Percentiles rank a stretch among this genome's conserved stretches.
These are phyloP conservation scores for Loris lydekkerianus DNA, from an alignment of 2,797 vertebrate species.

Conservation along the genomic window DNA sequence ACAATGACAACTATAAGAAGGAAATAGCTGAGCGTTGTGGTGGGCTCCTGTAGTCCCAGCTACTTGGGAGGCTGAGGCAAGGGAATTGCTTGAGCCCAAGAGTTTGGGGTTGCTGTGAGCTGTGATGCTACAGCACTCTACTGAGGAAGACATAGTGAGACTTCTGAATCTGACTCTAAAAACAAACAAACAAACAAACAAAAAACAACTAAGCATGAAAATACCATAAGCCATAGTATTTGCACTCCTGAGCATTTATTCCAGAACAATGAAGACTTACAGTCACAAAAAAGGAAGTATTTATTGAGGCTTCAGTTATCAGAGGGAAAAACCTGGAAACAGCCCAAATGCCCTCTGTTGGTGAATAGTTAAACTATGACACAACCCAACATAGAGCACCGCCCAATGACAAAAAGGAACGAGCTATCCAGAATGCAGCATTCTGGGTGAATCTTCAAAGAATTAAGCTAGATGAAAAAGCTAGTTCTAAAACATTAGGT, in stretches of 20 bases:
- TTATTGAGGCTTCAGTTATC: neutral
- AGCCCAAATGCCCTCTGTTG: neutral
- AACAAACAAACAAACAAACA: no score
- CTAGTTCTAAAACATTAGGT: neutral
- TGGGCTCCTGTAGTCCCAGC: no score
- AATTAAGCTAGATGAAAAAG: neutral
- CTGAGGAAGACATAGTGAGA: no score
- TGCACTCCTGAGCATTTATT: neutral
- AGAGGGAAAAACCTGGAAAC: neutral
- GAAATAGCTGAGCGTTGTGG: no score
- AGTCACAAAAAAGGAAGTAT: neutral
- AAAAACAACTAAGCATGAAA: neutral
- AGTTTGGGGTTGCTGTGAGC: no score
- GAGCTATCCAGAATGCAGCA: neutral
- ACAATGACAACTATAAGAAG: no score
- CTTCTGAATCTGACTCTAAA: no score
- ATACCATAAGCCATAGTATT: neutral
- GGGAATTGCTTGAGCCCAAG: no score
- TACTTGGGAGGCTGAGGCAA: no score
- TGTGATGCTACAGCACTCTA: no score
- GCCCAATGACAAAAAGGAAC: neutral
- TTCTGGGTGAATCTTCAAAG: neutral
- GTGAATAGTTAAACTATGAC: neutral
- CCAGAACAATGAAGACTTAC: neutral
- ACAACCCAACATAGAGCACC: neutral